phyloP scores from a whole-genome alignment of 2,113 vertebrate species.

The Ochotona curzoniae region DNA sequence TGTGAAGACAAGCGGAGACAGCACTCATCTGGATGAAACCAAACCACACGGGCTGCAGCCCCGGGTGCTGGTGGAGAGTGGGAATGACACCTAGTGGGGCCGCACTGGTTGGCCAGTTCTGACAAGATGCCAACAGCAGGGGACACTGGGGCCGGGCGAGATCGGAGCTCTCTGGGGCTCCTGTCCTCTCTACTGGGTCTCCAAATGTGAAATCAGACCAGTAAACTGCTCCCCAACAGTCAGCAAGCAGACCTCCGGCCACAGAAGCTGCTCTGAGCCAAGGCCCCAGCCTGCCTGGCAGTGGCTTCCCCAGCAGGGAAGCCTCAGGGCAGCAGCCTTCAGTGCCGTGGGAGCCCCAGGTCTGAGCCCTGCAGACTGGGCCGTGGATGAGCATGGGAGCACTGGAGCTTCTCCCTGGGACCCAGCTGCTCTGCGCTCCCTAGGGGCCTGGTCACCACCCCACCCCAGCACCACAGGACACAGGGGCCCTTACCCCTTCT shows the following conservation, averaged over 20 bases:
- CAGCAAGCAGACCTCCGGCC: too few relatives aligned
- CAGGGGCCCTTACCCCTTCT: slow-evolving; percentile 86
- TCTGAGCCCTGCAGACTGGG: not conserved
- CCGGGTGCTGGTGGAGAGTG: too few relatives aligned
- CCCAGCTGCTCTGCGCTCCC: not conserved
- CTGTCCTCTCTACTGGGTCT: too few relatives aligned
- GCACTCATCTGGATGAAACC: not conserved
- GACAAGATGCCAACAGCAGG: too few relatives aligned
- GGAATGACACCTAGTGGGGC: too few relatives aligned
- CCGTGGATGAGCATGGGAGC: not conserved
- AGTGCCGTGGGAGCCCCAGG: not conserved
- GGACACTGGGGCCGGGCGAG: too few relatives aligned
- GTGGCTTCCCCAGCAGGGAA: not conserved
- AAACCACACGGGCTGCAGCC: too few relatives aligned
- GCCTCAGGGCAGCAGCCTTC: not conserved
- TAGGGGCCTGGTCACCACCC: not conserved
- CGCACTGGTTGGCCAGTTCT: too few relatives aligned
- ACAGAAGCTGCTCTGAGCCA: not conserved
- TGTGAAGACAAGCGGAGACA: not conserved
- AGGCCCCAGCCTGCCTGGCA: not conserved
- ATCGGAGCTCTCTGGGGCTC: too few relatives aligned
- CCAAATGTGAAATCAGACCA: too few relatives aligned
- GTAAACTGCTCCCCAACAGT: too few relatives aligned
- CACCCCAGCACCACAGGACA: too few relatives aligned
- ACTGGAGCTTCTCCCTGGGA: not conserved